Evolutionary conservation across 2,797 vertebrate genomes (phyloP).

Genomic region (Ctenopoma kingsleyae): DNA sequence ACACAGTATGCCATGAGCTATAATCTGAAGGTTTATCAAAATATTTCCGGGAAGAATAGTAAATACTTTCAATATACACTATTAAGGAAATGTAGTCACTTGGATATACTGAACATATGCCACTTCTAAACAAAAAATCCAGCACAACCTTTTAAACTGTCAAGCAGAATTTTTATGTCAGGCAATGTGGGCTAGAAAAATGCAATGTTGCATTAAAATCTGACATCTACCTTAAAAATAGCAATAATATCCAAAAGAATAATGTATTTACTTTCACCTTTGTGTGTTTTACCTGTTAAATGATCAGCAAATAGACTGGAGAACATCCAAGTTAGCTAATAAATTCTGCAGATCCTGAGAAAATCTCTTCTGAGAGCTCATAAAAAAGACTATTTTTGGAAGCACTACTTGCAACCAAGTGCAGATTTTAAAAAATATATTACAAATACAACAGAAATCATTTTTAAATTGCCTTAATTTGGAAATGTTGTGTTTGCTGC

Average conservation of each 20-base stretch:
- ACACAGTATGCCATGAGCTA: too few relatives aligned
- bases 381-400: constrained; percentile 46
- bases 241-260: not conserved
- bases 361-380: constrained; percentile 31
- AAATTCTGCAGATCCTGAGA: constrained; percentile 42
- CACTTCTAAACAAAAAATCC: too few relatives aligned
- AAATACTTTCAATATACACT: too few relatives aligned
- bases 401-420: constrained; percentile 26
- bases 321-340: constrained; percentile 44
- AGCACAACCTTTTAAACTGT: too few relatives aligned
- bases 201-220: not conserved
- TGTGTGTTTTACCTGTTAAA: constrained; percentile 31
- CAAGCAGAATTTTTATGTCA: not conserved
- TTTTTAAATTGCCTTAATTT: constrained; percentile 33
- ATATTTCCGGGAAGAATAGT: too few relatives aligned
- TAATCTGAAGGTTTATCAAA: too few relatives aligned
- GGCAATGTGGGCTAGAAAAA: not conserved
- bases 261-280: not conserved
- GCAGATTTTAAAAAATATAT: constrained; percentile 10
- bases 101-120: too few relatives aligned
- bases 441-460: constrained; percentile 26
- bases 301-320: constrained; percentile 26
- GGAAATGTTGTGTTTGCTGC: constrained; percentile 21
- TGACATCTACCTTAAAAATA: constrained; percentile 5
- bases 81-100: too few relatives aligned